Evolutionary conservation across 2,888 invertebrate species (phyloP), one percentile per base, ranked within the genome.

Genomic region (Ligdia adustata): DNA sequence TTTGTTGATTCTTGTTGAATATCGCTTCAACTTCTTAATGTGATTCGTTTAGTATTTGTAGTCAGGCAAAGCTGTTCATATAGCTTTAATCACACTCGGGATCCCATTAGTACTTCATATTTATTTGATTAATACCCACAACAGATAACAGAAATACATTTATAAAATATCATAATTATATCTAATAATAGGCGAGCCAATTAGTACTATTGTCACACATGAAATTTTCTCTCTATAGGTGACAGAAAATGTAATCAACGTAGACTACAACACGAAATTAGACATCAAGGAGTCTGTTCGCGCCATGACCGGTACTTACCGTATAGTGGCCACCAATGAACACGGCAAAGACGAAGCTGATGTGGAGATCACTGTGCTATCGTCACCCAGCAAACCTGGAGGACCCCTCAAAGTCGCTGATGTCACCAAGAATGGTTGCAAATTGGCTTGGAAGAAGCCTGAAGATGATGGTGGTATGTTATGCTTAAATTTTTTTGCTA

Each of bases 341-440:
- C 96, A 97, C 69, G 99, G 99, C 20, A 92, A 93, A 50, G 98
- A 99, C 75, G 96, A 97, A 65, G 98, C 98, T 0, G 97, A 97
- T 15, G 96, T 99, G 5, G 98, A 98, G 85, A 93, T 99, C 40
- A 97, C 97, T 0, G 95, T 99, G n/a, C 73, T 92, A 26, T 91
- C 95, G 27, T 93, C 96, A 4, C 98, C 98, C 2, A 92, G 94
- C 52, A 96, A 94, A 69, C 98, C 98, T 1, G 95, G 94, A 56
- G 98, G 98, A 5, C 98, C 98, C 1, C 91, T 98, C 4, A 95
- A 97, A 82, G 97, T 97, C 6, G 88, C 93, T 0, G 97, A 98
- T 67, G 95, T 98, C 13, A 97, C 96, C 22, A 97, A 97, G 80
- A 94, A 95, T 61, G 95, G 97, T 40, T 96, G 96, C 80, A 97